phyloP scores from a whole-genome alignment of 2,113 vertebrate genomes.

The Hippolais icterina region DNA sequence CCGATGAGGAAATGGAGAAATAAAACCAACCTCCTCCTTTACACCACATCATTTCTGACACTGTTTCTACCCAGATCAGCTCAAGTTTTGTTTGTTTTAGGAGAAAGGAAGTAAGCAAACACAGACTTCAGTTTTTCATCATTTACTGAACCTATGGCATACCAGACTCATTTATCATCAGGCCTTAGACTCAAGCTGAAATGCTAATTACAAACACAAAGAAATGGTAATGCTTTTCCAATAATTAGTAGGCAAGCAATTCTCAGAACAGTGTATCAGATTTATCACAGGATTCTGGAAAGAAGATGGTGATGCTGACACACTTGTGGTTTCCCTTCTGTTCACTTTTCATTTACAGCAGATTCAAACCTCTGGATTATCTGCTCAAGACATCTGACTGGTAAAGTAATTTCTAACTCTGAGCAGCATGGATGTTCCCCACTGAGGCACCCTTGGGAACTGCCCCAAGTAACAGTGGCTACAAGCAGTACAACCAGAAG shows the following conservation, averaged over 20 bases:
- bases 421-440: not conserved
- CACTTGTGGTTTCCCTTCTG: constrained; percentile 1
- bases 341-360: not conserved
- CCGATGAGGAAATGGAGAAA: not conserved
- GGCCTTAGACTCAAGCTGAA: not conserved
- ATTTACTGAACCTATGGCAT: constrained; percentile 3
- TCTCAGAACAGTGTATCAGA: constrained; percentile 46
- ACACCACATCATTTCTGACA: constrained; percentile 1
- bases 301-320: constrained; percentile 12
- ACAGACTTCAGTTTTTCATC: constrained; percentile 2
- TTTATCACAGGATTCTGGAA: constrained; percentile 48
- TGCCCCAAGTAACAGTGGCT: not conserved
- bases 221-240: constrained; percentile 42
- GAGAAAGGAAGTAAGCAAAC: not conserved
- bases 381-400: not conserved
- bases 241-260: constrained; percentile 46
- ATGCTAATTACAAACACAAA: constrained; percentile 22
- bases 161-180: constrained; percentile 11
- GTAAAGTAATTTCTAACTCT: not conserved
- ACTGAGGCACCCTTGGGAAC: not conserved
- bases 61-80: not conserved
- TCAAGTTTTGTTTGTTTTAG: not conserved
- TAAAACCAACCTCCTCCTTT: not conserved
- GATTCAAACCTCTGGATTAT: not conserved
- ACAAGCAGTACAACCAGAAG: not conserved